Conservation (phyloP, 1,140 invertebrate genomes). For the Odontomachus brunneus region DNA sequence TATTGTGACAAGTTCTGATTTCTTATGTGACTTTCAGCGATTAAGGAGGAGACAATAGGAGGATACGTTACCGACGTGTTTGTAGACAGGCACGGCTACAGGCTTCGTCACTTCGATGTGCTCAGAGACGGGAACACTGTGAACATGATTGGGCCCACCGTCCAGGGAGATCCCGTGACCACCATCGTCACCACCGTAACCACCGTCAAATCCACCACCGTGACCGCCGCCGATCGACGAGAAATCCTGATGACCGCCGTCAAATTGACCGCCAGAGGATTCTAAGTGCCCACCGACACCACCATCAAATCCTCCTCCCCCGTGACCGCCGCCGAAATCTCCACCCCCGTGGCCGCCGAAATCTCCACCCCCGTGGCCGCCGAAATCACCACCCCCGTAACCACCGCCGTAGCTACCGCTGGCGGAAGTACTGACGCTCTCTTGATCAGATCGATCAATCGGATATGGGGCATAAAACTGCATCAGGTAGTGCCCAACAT, state of each 20-base stretch:
- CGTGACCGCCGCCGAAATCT: constrained; percentile 31
- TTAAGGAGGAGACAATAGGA: background rate
- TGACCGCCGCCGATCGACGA: constrained; percentile 19
- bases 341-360: constrained; percentile 47
- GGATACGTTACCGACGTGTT: constrained; percentile 87
- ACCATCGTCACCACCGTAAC: constrained; percentile 63
- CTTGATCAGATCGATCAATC: constrained; percentile 80
- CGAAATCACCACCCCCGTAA: background rate
- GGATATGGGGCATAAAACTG: constrained; percentile 67
- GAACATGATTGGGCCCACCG: constrained; percentile 78
- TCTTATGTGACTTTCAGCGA: background rate
- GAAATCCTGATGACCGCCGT: constrained; percentile 52
- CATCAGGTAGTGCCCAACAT: constrained; percentile 64
- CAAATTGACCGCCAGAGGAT: constrained; percentile 17
- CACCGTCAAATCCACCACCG: constrained; percentile 47
- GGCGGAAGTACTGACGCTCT: constrained; percentile 64
- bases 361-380: constrained; percentile 37
- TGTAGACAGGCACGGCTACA: constrained; percentile 89
- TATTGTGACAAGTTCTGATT: no score
- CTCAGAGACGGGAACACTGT: constrained; percentile 88
- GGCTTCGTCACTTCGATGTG: constrained; percentile 91
- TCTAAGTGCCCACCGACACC: constrained; percentile 22
- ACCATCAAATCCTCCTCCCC: constrained; percentile 60
- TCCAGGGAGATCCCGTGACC: constrained; percentile 69
- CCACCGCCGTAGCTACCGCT: constrained; percentile 46